A percentile compares a stretch with the other conserved stretches of the same genome.
Conservation (phyloP, 2,888 invertebrate species). For the Megamerina dolium region DNA sequence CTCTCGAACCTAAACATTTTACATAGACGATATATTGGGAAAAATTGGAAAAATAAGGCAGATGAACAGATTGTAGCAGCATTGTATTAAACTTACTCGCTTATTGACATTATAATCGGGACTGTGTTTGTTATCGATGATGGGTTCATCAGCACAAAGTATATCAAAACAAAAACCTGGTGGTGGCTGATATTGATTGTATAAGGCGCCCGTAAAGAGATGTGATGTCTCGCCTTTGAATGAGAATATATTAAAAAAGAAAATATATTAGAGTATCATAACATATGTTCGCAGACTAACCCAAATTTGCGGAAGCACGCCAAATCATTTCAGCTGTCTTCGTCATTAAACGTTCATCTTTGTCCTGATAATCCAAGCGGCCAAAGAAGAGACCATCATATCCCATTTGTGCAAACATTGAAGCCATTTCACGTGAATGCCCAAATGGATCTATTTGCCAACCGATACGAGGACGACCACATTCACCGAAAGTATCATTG, state of each 20-base stretch:
- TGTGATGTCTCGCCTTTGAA: conserved; percentile 56
- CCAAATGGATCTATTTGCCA: conserved; percentile 90
- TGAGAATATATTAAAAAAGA: not conserved
- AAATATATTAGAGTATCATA: not conserved
- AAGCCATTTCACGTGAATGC: conserved; percentile 81
- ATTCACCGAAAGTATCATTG: conserved; percentile 66
- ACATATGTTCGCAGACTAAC: no score
- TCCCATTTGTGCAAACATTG: conserved; percentile 74
- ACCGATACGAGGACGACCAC: conserved; percentile 67
- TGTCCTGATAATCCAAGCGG: conserved; percentile 82
- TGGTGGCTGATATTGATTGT: conserved; percentile 78
- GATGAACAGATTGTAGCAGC: not conserved
- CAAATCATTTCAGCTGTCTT: conserved; percentile 79
- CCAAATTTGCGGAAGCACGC: conserved; percentile 66
- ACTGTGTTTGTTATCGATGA: conserved; percentile 74
- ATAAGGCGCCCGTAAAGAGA: conserved; percentile 79
- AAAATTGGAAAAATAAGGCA: not conserved
- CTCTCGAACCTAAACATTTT: conserved; percentile 39
- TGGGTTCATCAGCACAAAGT: conserved; percentile 75
- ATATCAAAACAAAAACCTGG: conserved; percentile 90
- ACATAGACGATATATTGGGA: not conserved
- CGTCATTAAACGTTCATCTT: conserved; percentile 53
- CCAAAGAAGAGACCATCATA: conserved; percentile 84
- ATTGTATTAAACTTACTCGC: conserved; percentile 64
- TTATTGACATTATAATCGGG: conserved; percentile 76